Evolutionary conservation across 2,113 vertebrate species (phyloP), one percentile per base, ranked within the genome.

Genomic region (Gnathonemus longibarbis): DNA sequence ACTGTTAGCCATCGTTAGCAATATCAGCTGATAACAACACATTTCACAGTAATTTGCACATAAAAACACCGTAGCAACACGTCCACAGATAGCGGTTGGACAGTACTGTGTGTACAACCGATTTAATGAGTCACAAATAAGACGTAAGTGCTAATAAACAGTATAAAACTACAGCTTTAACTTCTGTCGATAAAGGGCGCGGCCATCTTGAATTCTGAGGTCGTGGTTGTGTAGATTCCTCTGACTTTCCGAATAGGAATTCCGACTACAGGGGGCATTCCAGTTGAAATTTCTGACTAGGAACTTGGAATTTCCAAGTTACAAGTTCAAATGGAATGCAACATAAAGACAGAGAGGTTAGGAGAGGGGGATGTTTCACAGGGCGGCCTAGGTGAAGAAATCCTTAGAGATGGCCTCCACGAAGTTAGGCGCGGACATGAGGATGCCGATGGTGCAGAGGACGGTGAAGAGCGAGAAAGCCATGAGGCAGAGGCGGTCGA

Each of bases 401-500:
- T 99, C 98, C 93, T 99, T 99, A 90, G 98, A 98, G 88, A 99
- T 97, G 0, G 98, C 98, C 91, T 99, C 98, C 4, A 98, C 97
- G 17, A 99, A 99, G 93, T 98, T 99, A 88, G 98, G 98, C 0
- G 98, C 98, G 0, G 98, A 97, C 98, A 99, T 98, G 89, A 99
- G 96, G 93, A 99, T 99, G 91, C 97, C 98, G 48, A 99, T 98
- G 62, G 98, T 99, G 94, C 98, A 99, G 94, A 99, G 97, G 93
- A 99, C 97, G 83, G 97, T 99, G 92, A 99, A 98, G 92, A 99
- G 95, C 0, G 97, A 98, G 94, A 99, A 99, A n/a, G 97, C 98
- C 96, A 99, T 97, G 91, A 99, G 93, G 92, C 98, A 99, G 90
- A 99, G 96, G 21, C 98, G 96, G 94, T 99, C 98, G 88, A 99